phyloP scores from a whole-genome alignment of 2,797 vertebrate species.

The Acanthis flammea region DNA sequence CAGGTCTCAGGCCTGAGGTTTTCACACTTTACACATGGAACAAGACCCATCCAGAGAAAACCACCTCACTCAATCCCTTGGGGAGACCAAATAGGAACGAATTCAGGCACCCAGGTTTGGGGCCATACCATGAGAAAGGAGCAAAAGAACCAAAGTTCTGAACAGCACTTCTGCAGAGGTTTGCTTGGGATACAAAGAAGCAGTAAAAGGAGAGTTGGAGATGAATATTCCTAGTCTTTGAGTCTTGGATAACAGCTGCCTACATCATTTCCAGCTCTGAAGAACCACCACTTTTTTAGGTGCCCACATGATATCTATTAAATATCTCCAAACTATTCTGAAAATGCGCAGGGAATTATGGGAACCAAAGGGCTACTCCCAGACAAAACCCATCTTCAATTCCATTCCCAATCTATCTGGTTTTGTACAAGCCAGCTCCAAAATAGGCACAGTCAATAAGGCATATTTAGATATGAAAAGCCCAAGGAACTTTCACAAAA shows the following conservation, averaged over 20 bases:
- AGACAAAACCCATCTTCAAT: neutral
- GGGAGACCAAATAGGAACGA: fast-evolving
- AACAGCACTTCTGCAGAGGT: neutral
- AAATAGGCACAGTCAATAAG: neutral
- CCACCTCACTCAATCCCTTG: fast-evolving
- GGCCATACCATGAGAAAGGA: neutral
- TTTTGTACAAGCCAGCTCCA: neutral
- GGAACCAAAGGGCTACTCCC: neutral
- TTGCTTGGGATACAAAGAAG: neutral
- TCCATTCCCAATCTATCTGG: neutral
- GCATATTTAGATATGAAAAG: neutral
- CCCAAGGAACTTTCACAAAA: neutral
- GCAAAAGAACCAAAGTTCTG: neutral
- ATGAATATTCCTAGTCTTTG: neutral
- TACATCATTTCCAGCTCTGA: neutral
- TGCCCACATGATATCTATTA: neutral
- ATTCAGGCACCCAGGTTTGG: neutral
- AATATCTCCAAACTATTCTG: neutral
- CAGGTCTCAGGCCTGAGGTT: neutral
- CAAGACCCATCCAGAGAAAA: neutral
- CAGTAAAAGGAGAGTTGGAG: neutral
- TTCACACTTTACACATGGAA: neutral
- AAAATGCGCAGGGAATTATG: neutral
- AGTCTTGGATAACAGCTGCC: neutral
- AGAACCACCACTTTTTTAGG: neutral